Base-by-base conservation (phyloP, 2,888 invertebrate species). In the Limnephilus marmoratus region DNA sequence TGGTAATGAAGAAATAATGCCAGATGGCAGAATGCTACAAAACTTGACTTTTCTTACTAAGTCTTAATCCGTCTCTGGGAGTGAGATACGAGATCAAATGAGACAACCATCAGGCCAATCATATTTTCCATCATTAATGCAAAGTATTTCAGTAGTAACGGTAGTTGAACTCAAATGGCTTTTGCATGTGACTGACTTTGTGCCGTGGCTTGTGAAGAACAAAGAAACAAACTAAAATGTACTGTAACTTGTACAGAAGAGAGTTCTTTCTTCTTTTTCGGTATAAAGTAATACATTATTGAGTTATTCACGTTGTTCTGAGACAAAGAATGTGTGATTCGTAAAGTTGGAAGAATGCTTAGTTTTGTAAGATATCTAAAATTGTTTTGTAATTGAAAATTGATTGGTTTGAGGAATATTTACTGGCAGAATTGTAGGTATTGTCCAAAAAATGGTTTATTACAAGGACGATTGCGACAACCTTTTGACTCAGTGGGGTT, bases 101-200 rank as follows among this genome's bases (percentile, higher is more conserved):
- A 68, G 68, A 68, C 68, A 68, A n/a, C 68, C 68, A 68, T 68
- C 68, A 85, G 41, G 37, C 41, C 24, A 85, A 37, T 85, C 24
- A 41, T 85, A 15, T 85, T 85, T 85, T 41, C 41, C 85, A 41
- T 85, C 41, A 85, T 85, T 85, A 85, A 85, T 85, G 11, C 18
- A 24, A 83, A 85, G 85, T 85, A 85, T 85, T 85, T n/a, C 41
- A 85, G 24, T 24, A 18, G 34, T 85, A 18, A 85, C 85, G 85
- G 85, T 85, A 85, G 85, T 31, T 85, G 85, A 85, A 85, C 85
- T 34, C 85, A 37, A 41, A 85, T 85, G 85, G 41, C 41, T 85
- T 68, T 85, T 85, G 85, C 85, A 85, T 85, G 41, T 37, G 85
- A 85, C 85, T 85, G 41, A 85, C 41, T 85, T 85, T 41, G 41